These are phyloP conservation scores for Chionomys nivalis DNA, from an alignment of 2,113 vertebrate species.

Conservation along the genomic window DNA sequence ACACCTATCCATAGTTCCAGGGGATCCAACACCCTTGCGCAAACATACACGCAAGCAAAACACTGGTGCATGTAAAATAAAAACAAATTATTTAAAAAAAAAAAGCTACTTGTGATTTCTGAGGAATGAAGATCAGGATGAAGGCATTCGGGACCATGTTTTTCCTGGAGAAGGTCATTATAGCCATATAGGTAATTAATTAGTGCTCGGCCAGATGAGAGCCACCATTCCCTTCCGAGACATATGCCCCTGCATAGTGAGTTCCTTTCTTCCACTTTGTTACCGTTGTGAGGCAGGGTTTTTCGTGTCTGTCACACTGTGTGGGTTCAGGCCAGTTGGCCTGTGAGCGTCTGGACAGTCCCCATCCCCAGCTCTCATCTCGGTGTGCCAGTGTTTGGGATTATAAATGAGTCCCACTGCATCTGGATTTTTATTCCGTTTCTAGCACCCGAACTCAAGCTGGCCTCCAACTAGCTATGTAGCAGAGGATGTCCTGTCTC, in stretches of 20 bases:
- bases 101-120: neutral
- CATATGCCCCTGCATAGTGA: no score
- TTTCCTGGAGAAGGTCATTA: neutral
- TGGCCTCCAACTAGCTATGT: neutral
- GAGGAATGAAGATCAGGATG: neutral
- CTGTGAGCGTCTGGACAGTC: neutral
- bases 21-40: no score
- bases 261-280: neutral
- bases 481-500: neutral
- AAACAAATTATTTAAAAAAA: neutral
- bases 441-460: neutral
- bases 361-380: no score
- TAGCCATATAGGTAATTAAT: neutral
- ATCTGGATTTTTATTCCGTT: neutral
- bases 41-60: neutral
- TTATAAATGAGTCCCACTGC: neutral
- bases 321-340: neutral
- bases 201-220: neutral
- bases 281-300: neutral
- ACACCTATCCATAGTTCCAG: no score
- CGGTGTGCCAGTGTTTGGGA: neutral
- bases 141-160: neutral
- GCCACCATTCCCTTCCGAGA: neutral
- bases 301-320: neutral
- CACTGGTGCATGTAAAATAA: neutral